A percentile compares a stretch with the other conserved stretches of the same genome.
Evolutionary conservation across 1,140 invertebrate genomes (phyloP).

Genomic region (Drosophila melanogaster): DNA sequence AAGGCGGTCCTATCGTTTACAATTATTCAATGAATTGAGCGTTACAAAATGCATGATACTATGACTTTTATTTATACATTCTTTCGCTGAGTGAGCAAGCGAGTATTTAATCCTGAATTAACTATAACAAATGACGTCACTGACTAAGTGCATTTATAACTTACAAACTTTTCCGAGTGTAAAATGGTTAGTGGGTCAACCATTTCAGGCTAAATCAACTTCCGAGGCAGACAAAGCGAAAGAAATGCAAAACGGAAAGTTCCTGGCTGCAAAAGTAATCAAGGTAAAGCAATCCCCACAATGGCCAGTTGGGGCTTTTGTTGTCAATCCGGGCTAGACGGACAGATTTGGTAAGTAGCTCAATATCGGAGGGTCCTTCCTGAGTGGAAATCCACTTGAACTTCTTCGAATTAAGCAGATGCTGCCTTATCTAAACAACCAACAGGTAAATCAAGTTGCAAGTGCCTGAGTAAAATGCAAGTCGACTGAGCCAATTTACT

Average conservation of each 20-base stretch:
- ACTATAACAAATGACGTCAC: neutral
- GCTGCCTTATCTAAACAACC: conserved; percentile 23
- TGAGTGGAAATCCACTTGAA: conserved; percentile 29
- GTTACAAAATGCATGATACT: too few relatives aligned
- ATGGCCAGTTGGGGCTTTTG: conserved; percentile 35
- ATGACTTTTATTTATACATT: too few relatives aligned
- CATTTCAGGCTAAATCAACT: conserved; percentile 44
- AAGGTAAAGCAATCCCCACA: conserved; percentile 38
- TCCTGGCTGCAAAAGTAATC: conserved; percentile 45
- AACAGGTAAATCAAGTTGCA: conserved; percentile 25
- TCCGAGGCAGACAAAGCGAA: conserved; percentile 31
- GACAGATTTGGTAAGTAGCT: conserved; percentile 30
- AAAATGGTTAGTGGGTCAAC: conserved; percentile 46
- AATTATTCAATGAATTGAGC: too few relatives aligned
- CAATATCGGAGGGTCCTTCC: conserved; percentile 17
- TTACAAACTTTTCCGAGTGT: conserved; percentile 6
- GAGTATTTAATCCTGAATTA: too few relatives aligned
- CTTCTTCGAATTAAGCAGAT: conserved; percentile 18
- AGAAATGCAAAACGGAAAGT: conserved; percentile 45
- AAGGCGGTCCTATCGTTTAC: too few relatives aligned
- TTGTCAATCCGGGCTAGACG: conserved; percentile 31
- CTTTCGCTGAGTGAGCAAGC: too few relatives aligned
- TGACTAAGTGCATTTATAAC: neutral
- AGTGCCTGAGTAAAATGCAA: neutral
- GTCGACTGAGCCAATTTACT: neutral